Evolutionary conservation across 2,888 invertebrate genomes (phyloP).

Genomic region (Yponomeuta plumbellus): DNA sequence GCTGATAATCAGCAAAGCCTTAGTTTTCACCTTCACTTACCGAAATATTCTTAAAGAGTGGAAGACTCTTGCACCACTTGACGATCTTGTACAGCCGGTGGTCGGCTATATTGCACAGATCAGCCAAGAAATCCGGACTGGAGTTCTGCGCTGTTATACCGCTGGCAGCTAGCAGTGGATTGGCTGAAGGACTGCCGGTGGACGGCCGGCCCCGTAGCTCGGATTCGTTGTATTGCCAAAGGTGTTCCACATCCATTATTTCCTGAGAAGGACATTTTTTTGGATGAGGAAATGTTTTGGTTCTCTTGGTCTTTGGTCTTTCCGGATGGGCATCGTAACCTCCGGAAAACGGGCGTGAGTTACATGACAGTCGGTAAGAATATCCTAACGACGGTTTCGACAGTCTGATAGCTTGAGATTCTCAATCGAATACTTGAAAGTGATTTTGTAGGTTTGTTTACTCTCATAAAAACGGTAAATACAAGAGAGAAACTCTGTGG

Average conservation of each 20-base stretch:
- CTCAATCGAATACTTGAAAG: too few species aligned
- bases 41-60: constrained; percentile 96
- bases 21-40: constrained; percentile 74
- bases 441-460: too few species aligned
- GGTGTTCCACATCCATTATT: constrained; percentile 96
- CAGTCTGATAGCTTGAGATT: too few species aligned
- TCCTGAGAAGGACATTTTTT: constrained; percentile 74
- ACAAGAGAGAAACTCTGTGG: too few species aligned
- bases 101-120: constrained; percentile 95
- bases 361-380: too few species aligned
- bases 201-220: constrained; percentile 79
- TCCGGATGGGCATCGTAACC: too few species aligned
- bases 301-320: too few species aligned
- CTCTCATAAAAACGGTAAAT: too few species aligned
- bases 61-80: constrained; percentile 98
- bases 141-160: constrained; percentile 78
- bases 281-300: too few species aligned
- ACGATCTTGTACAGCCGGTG: constrained; percentile 97
- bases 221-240: constrained; percentile 95
- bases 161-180: constrained; percentile 64
- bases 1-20: too few species aligned
- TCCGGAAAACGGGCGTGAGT: too few species aligned
- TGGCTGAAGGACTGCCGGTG: constrained; percentile 54
- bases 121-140: constrained; percentile 90
- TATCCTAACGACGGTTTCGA: too few species aligned